These are phyloP conservation scores for Oncorhynchus mykiss DNA, from an alignment of 2,113 vertebrate genomes.

Conservation along the genomic window DNA sequence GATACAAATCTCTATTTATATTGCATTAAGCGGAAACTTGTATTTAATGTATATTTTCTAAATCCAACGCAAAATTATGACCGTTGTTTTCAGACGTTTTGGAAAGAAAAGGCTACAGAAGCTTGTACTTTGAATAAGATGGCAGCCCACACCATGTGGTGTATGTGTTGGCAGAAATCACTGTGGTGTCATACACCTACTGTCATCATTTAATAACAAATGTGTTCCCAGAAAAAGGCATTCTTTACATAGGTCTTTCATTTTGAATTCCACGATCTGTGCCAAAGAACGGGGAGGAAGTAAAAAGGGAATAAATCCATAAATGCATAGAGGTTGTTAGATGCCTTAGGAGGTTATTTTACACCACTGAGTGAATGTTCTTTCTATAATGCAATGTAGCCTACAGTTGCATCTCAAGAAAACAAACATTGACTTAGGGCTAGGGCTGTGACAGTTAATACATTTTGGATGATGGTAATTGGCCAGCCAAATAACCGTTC, in stretches of 20 bases:
- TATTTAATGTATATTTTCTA: too few species aligned
- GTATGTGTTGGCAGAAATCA: constrained; percentile 43
- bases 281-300: background rate
- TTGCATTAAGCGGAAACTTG: too few species aligned
- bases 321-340: background rate
- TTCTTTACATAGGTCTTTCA: background rate
- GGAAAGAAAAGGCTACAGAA: background rate
- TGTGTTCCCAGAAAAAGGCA: constrained; percentile 18
- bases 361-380: background rate
- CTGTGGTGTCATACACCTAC: constrained; percentile 16
- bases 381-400: background rate
- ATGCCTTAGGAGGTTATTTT: background rate
- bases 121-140: constrained; percentile 45
- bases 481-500: too few species aligned
- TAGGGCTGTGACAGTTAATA: too few species aligned
- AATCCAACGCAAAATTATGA: background rate
- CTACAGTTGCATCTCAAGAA: background rate
- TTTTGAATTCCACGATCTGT: background rate
- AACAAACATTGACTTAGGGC: too few species aligned
- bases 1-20: too few species aligned
- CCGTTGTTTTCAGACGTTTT: background rate
- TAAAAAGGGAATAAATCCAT: background rate
- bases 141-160: constrained; percentile 27
- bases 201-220: constrained; percentile 41
- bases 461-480: too few species aligned